Percentiles rank a stretch among this genome's conserved stretches.
Evolutionary conservation across 2,113 vertebrate species (phyloP).

Genomic region (Marmota monax): DNA sequence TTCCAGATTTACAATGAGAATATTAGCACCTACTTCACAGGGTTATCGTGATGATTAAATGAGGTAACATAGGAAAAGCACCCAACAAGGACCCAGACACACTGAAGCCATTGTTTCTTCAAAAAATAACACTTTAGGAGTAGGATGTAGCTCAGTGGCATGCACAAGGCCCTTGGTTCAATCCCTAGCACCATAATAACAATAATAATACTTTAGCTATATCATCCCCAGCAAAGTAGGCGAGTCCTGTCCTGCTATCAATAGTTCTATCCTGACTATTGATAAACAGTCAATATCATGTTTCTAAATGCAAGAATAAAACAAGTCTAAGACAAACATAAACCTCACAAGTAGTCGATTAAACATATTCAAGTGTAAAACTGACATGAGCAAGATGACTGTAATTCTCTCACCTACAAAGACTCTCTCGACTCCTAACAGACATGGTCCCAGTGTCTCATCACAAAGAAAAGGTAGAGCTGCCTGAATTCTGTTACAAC

Average conservation of each 20-base stretch:
- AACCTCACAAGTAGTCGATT: background rate
- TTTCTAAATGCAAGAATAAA: constrained; percentile 24
- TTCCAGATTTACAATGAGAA: background rate
- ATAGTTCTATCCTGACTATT: background rate
- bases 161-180: too few relatives aligned
- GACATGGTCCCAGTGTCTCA: background rate
- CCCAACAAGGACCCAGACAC: background rate
- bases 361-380: background rate
- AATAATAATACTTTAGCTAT: background rate
- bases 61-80: background rate
- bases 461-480: constrained; percentile 5
- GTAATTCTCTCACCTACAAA: background rate
- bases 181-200: background rate
- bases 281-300: background rate
- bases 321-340: background rate
- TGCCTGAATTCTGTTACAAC: background rate
- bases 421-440: background rate
- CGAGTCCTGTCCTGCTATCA: background rate
- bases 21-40: background rate
- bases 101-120: background rate
- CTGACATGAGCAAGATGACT: background rate
- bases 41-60: background rate
- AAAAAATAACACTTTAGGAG: background rate
- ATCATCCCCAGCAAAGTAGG: background rate
- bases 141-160: background rate